These are phyloP conservation scores for Ametastegia equiseti DNA, from an alignment of 2,888 invertebrate genomes.

Conservation along the genomic window DNA sequence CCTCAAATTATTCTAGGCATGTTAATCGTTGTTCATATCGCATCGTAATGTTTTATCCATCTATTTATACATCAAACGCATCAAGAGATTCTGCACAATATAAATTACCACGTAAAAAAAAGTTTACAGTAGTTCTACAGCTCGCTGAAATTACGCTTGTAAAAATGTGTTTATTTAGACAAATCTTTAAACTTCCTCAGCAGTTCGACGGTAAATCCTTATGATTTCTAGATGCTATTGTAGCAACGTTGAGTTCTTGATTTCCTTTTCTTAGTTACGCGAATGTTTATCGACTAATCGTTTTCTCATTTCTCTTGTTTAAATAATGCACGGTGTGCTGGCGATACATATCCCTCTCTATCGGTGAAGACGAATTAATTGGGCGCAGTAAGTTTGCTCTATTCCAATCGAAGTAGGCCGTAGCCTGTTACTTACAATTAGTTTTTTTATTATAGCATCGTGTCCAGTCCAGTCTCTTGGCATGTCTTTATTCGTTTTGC, in stretches of 20 bases:
- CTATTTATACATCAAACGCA: not conserved
- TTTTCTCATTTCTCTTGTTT: slow-evolving; percentile 55
- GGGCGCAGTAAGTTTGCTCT: slow-evolving; percentile 73
- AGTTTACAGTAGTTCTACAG: not conserved
- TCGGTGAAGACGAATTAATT: slow-evolving; percentile 72
- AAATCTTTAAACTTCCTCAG: not conserved
- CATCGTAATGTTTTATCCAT: not conserved
- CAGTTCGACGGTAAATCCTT: not conserved
- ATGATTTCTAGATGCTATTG: not conserved
- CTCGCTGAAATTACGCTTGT: not conserved
- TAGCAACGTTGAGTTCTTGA: slow-evolving; percentile 24
- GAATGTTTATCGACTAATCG: slow-evolving; percentile 50
- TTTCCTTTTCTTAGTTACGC: slow-evolving; percentile 50
- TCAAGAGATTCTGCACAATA: not conserved
- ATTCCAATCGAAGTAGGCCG: slow-evolving; percentile 32
- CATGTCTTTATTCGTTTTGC: slow-evolving; percentile 19
- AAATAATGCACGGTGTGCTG: slow-evolving; percentile 59
- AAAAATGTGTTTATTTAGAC: not conserved
- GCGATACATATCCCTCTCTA: slow-evolving; percentile 54
- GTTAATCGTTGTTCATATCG: not conserved
- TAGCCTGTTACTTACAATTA: not conserved
- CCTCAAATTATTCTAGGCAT: slow-evolving; percentile 14
- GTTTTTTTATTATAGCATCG: slow-evolving; percentile 19
- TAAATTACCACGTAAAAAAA: not conserved
- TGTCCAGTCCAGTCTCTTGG: slow-evolving; percentile 26